Evolutionary conservation across 2,113 vertebrate genomes (phyloP).

Genomic region (Stigmatopora argus): DNA sequence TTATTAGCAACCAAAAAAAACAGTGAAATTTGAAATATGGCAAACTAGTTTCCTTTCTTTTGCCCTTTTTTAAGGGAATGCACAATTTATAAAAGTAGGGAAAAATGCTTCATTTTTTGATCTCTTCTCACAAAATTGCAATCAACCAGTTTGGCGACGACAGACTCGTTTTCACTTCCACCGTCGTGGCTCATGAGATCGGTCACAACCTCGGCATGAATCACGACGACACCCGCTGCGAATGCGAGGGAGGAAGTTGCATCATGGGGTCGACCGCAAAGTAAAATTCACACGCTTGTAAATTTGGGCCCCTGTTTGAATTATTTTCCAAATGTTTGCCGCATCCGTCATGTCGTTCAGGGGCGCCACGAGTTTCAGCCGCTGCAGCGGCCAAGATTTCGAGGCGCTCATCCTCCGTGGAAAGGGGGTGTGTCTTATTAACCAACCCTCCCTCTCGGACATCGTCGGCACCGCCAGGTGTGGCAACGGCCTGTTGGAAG

Average conservation of each 20-base stretch:
- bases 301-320: background rate
- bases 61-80: background rate
- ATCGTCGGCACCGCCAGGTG: conserved; percentile 69
- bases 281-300: conserved; percentile 55
- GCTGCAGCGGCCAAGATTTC: conserved; percentile 76
- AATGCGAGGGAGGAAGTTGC: conserved; percentile 40
- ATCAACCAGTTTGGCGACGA: conserved; percentile 53
- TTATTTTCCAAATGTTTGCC: background rate
- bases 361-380: conserved; percentile 71
- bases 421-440: conserved; percentile 77
- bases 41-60: background rate
- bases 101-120: background rate
- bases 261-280: conserved; percentile 71
- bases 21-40: background rate
- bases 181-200: conserved; percentile 81
- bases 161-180: conserved; percentile 55
- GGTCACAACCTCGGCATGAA: conserved; percentile 85
- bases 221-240: conserved; percentile 68
- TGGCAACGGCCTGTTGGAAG: conserved; percentile 78
- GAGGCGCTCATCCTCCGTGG: conserved; percentile 71
- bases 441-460: conserved; percentile 67
- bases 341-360: conserved; percentile 41
- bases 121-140: background rate
- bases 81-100: background rate
- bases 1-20: background rate